Evolutionary conservation across 2,888 invertebrate species (phyloP), one percentile per base, ranked within the genome.

Genomic region (Perdita meconis): DNA sequence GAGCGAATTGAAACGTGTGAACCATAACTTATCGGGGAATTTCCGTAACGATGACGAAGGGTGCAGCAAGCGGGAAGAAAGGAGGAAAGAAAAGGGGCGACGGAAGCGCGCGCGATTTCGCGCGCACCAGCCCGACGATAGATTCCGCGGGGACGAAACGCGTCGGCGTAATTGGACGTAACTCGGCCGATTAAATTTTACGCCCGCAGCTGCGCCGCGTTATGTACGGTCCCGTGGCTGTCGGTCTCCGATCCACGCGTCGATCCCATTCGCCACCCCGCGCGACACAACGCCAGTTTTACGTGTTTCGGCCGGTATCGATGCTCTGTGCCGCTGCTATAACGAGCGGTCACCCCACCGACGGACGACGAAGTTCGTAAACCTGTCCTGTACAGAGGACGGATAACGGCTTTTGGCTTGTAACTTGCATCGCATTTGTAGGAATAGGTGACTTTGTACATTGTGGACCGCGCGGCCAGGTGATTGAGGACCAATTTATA

Each of bases 121-220:
- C 44, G 67, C 50, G 40, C n/a, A n/a, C 30, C 36, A 50, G 24
- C 0, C 8, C 53, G 56, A 26, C 65, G 66, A 75, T 73, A 67
- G 71, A 76, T 82, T 71, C 24, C 34, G 16, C 44, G 36, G 16
- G 65, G 22, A 50, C 72, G 73, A 75, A 81, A 75, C 67, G 71
- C 80, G 71, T 65, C 55, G 73, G 51, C 57, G 80, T 82, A 82
- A 84, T 84, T 84, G 84, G 69, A 80, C 72, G 76, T 78, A 82
- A 82, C 76, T 76, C 36, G 72, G 53, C 72, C 78, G 71, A 84
- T 84, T 82, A 84, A 82, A 84, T 84, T 84, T 84, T 74, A 82
- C 80, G 74, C 75, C 61, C 44, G 56, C 66, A 51, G 59, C 70
- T 68, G 57, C 77, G 67, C 61, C n/a, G 56, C 51, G 68, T 76